These are phyloP conservation scores for Chydorus sphaericus DNA, from an alignment of 2,888 invertebrate genomes.

Conservation along the genomic window DNA sequence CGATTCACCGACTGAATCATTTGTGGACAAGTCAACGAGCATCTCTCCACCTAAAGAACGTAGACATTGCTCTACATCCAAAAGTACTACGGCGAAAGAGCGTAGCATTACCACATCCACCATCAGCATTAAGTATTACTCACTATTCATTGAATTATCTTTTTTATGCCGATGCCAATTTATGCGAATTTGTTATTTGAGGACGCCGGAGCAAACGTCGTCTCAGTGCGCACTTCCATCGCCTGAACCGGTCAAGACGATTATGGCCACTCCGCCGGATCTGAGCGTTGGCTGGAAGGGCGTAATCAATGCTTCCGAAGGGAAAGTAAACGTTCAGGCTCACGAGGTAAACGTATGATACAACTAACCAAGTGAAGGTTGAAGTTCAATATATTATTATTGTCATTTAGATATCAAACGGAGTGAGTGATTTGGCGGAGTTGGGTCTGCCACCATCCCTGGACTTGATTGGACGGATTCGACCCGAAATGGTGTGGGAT, in stretches of 20 bases:
- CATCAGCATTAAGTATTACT: slow-evolving; percentile 40
- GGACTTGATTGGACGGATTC: slow-evolving; percentile 74
- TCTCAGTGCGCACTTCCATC: not conserved
- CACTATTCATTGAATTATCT: not conserved
- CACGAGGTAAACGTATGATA: slow-evolving; percentile 45
- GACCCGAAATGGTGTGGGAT: slow-evolving; percentile 78
- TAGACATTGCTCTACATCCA: slow-evolving; percentile 13
- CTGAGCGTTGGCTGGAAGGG: slow-evolving; percentile 67
- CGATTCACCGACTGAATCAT: too few species aligned
- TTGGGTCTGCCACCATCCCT: slow-evolving; percentile 27
- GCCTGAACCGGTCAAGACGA: not conserved
- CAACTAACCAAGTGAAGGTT: not conserved
- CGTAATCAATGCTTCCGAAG: slow-evolving; percentile 75
- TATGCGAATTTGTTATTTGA: not conserved
- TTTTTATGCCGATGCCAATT: not conserved
- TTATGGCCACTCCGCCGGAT: too few species aligned
- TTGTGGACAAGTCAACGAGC: too few species aligned
- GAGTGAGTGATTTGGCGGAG: not conserved
- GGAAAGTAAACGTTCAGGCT: slow-evolving; percentile 68
- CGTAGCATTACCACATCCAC: slow-evolving; percentile 47
- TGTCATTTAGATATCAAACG: not conserved
- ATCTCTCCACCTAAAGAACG: too few species aligned
- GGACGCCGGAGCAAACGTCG: slow-evolving; percentile 7
- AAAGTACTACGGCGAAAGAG: slow-evolving; percentile 22
- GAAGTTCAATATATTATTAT: too few species aligned